Evolutionary conservation across 2,888 invertebrate genomes (phyloP).

Genomic region (Patella pellucida): DNA sequence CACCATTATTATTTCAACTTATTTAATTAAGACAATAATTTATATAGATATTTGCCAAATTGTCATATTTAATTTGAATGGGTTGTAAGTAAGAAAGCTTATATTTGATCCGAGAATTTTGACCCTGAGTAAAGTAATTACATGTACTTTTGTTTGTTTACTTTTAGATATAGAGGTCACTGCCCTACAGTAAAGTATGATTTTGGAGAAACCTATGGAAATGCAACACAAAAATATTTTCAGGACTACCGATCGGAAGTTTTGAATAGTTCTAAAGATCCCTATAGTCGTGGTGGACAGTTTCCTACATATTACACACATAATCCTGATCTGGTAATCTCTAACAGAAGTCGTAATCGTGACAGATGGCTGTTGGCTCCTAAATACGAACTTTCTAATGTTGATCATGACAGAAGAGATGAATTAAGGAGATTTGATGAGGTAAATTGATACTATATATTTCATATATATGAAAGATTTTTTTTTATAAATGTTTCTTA

Average conservation of each 20-base stretch:
- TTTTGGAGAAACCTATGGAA: conserved; percentile 72
- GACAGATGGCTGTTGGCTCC: conserved; percentile 68
- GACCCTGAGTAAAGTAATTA: no score
- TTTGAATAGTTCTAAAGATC: conserved; percentile 65
- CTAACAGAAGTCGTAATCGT: conserved; percentile 63
- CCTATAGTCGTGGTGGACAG: conserved; percentile 67
- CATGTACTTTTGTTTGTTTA: conserved; percentile 8
- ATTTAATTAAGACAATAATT: no score
- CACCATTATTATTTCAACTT: no score
- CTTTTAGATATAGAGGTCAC: conserved; percentile 67
- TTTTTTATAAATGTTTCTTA: neutral
- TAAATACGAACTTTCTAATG: conserved; percentile 65
- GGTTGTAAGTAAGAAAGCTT: no score
- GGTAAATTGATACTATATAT: conserved; percentile 55
- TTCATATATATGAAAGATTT: neutral
- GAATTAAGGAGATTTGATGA: conserved; percentile 63
- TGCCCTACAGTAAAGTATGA: conserved; percentile 71
- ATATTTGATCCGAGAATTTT: no score
- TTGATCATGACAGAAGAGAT: conserved; percentile 67
- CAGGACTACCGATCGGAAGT: conserved; percentile 70
- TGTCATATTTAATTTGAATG: no score
- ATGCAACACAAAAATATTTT: conserved; percentile 70
- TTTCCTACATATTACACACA: conserved; percentile 71
- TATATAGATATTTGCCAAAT: no score
- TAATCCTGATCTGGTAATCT: conserved; percentile 69